These are phyloP conservation scores for Busseola fusca DNA, from an alignment of 2,888 invertebrate genomes.

Conservation along the genomic window DNA sequence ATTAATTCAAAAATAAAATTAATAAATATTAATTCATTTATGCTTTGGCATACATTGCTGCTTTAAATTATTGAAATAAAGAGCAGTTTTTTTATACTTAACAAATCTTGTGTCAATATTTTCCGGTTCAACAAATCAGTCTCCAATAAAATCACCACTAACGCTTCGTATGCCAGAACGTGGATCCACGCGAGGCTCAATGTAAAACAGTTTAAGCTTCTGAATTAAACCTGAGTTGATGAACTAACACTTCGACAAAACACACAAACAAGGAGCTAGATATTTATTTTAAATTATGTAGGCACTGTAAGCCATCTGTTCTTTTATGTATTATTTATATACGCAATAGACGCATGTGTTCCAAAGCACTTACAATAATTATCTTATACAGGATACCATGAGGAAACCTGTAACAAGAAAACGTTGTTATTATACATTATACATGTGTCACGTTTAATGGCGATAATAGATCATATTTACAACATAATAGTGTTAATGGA, in stretches of 20 bases:
- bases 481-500: conserved; percentile 37
- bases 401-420: conserved; percentile 71
- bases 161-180: neutral
- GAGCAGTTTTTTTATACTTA: neutral
- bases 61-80: neutral
- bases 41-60: too few species aligned
- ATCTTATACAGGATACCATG: conserved; percentile 70
- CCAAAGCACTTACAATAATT: conserved; percentile 67
- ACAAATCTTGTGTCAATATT: neutral
- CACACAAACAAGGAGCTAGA: neutral
- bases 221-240: neutral
- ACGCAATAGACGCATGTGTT: conserved; percentile 25
- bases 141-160: neutral
- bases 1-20: too few species aligned
- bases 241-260: neutral
- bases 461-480: conserved; percentile 32
- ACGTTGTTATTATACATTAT: conserved; percentile 28
- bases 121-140: neutral
- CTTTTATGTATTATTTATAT: conserved; percentile 33
- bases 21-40: too few species aligned
- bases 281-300: conserved; percentile 5
- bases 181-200: neutral
- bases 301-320: conserved; percentile 39
- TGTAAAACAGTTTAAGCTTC: neutral
- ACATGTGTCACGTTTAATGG: conserved; percentile 39